Evolutionary conservation across 2,113 vertebrate species (phyloP).

Genomic region (Sylvilagus bachmani): DNA sequence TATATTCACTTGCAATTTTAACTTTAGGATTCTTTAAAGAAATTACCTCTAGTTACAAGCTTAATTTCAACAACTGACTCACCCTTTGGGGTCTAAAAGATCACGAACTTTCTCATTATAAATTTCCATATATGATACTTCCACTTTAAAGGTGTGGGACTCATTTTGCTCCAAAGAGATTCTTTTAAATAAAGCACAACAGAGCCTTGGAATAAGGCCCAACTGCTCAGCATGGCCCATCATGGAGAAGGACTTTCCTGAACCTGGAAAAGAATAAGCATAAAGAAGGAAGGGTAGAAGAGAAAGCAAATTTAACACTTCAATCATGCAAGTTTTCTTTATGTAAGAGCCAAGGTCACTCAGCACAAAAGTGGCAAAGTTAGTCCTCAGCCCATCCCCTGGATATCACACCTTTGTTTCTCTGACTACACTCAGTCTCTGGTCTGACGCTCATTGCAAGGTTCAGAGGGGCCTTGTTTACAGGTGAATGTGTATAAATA

Average conservation of each 20-base stretch:
- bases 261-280: slow-evolving; percentile 90
- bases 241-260: slow-evolving; percentile 99
- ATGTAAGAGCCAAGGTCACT: not conserved
- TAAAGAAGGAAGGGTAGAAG: not conserved
- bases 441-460: not conserved
- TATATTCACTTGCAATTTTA: not conserved
- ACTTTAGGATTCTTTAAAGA: slow-evolving; percentile 20
- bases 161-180: slow-evolving; percentile 93
- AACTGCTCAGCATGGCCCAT: slow-evolving; percentile 98
- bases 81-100: slow-evolving; percentile 99
- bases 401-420: not conserved
- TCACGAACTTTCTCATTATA: slow-evolving; percentile 99
- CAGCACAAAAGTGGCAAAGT: not conserved
- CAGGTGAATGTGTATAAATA: not conserved
- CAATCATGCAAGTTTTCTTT: not conserved
- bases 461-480: not conserved
- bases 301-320: not conserved
- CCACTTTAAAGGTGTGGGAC: slow-evolving; percentile 96
- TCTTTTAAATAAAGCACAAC: slow-evolving; percentile 97
- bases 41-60: not conserved
- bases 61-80: slow-evolving; percentile 81
- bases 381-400: not conserved
- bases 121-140: slow-evolving; percentile 99
- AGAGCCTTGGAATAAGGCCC: slow-evolving; percentile 98
- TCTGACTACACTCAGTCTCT: accelerated